Evolutionary conservation across 2,888 invertebrate species (phyloP), one percentile per base, ranked within the genome.

Genomic region (Lepidonotus clava): DNA sequence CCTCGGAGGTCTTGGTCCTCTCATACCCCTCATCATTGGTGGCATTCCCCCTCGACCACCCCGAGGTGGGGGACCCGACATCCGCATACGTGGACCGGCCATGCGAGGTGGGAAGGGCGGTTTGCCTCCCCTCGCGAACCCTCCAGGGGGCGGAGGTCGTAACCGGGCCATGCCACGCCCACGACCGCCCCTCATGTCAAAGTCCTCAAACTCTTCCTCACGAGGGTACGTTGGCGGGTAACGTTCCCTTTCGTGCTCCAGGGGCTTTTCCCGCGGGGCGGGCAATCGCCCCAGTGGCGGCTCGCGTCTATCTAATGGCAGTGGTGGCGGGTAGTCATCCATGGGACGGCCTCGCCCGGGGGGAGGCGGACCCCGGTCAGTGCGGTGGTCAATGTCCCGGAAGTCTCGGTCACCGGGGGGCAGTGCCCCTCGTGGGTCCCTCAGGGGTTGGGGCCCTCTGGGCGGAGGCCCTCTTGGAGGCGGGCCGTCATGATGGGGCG

Each of bases 181-280:
- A 11, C 51, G 51, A 14, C 2, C 4, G 8, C 80, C n/a, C 28
- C 80, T 41, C 80, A 80, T 80, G 80, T 80, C 80, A n/a, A 46
- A 80, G 80, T 80, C 80, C 80, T 80, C 80, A 46, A 6, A 80
- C 46, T 80, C 6, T 28, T 41, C 0, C 11, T 41, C 80, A 18
- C 46, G 46, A 6, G 80, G 46, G 5, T 11, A 32, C 38, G 51
- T 18, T 51, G 51, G 14, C 51, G 11, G 14, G 14, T 51, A 11
- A 51, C 14, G 51, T 11, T n/a, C n/a, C n/a, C n/a, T n/a, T n/a
- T 71, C 14, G 34, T 24, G 14, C 76, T 11, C 76, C 76, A 40
- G 21, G 40, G 32, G 21, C 21, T 36, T 14, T 6, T 40, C 36
- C 38, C 36, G 24, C 28, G 40, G 71, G 71, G 41, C 4, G 14